A percentile compares a stretch with the other conserved stretches of the same genome.
Conservation (phyloP, 2,113 vertebrate genomes). For the Apus apus region DNA sequence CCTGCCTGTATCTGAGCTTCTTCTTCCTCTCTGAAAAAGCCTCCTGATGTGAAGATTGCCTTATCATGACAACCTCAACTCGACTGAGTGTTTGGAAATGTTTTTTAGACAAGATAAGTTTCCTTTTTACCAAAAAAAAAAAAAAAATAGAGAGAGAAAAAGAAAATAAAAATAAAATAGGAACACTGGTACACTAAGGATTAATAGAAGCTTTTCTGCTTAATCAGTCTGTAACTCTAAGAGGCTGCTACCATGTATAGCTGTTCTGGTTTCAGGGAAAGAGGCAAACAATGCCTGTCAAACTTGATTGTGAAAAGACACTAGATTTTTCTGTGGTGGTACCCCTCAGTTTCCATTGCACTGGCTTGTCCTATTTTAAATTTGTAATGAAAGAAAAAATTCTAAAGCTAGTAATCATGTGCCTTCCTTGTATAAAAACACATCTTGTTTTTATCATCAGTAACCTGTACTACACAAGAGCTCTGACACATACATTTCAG, state of each 20-base stretch:
- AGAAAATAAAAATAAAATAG: neutral
- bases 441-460: conserved; percentile 74
- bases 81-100: neutral
- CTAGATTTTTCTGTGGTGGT: conserved; percentile 10
- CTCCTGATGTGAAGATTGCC: conserved; percentile 58
- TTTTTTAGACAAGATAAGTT: conserved; percentile 39
- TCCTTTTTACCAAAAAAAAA: neutral
- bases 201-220: conserved; percentile 37
- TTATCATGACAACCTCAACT: conserved; percentile 54
- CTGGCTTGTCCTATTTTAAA: conserved; percentile 68
- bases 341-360: conserved; percentile 36
- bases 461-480: conserved; percentile 69
- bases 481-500: conserved; percentile 71
- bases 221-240: neutral
- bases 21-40: conserved; percentile 62
- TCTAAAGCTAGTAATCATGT: conserved; percentile 63
- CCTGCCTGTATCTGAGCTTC: conserved; percentile 3
- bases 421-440: conserved; percentile 67
- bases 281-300: conserved; percentile 41
- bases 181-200: neutral
- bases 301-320: conserved; percentile 44
- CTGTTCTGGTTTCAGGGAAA: conserved; percentile 13
- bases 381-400: conserved; percentile 63
- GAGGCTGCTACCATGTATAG: neutral
- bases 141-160: neutral